A percentile compares a stretch with the other conserved stretches of the same genome.
These are phyloP conservation scores for Trachelus stipa DNA, from an alignment of 2,888 invertebrate genomes.

Conservation along the genomic window DNA sequence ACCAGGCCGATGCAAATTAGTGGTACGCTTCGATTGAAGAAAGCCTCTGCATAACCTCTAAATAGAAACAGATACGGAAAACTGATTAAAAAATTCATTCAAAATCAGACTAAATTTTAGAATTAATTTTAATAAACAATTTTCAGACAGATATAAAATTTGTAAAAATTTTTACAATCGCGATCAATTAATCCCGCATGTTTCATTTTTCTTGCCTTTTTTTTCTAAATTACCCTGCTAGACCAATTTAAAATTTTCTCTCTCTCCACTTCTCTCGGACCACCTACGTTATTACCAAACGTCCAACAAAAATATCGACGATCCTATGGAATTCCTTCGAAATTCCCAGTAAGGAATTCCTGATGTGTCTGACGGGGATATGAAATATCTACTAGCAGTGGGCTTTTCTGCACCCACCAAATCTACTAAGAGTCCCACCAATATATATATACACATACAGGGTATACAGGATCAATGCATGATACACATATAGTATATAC, in stretches of 20 bases:
- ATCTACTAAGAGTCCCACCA: neutral
- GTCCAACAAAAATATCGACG: neutral
- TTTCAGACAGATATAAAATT: neutral
- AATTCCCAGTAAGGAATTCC: neutral
- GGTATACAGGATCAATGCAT: too few species aligned
- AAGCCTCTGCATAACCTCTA: too few species aligned
- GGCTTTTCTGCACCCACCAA: neutral
- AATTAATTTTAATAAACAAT: neutral
- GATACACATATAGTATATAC: too few species aligned
- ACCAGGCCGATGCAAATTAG: neutral
- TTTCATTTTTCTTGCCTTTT: neutral
- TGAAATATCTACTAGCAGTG: neutral
- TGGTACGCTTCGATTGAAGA: too few species aligned
- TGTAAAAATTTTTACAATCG: fast-evolving
- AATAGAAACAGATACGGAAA: neutral
- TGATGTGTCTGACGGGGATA: neutral
- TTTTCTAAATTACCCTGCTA: neutral
- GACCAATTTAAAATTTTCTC: neutral
- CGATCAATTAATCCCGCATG: neutral
- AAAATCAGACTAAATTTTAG: neutral
- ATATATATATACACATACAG: neutral
- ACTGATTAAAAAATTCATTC: neutral
- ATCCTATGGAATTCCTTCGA: neutral
- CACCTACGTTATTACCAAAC: neutral
- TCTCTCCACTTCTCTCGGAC: neutral